Evolutionary conservation across 2,113 vertebrate species (phyloP).

Genomic region (Gymnorhina tibicen): DNA sequence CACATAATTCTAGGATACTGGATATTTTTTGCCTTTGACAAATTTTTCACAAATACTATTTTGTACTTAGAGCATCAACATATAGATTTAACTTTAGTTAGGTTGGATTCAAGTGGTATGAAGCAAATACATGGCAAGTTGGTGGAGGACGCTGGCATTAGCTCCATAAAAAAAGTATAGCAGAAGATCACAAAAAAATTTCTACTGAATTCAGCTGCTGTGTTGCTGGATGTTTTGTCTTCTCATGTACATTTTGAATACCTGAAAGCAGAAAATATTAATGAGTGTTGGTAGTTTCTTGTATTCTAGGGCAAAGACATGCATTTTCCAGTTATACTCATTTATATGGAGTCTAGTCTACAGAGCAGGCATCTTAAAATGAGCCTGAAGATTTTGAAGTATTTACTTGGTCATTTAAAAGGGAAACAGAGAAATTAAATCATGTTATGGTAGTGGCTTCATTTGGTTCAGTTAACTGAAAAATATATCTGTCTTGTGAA

Average conservation of each 20-base stretch:
- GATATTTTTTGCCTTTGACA: neutral
- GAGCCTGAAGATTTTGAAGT: neutral
- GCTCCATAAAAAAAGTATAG: neutral
- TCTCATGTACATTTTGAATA: neutral
- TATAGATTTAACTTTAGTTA: neutral
- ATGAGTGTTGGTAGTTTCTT: neutral
- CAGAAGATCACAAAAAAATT: neutral
- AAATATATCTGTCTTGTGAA: neutral
- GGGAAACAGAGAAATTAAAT: neutral
- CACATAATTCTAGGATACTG: neutral
- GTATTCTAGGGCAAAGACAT: neutral
- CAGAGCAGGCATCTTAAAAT: neutral
- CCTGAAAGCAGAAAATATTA: neutral
- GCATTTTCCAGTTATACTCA: neutral
- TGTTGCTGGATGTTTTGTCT: neutral
- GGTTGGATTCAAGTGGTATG: neutral
- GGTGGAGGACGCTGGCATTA: neutral
- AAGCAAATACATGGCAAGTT: neutral
- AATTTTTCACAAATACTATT: neutral
- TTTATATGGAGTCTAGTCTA: neutral
- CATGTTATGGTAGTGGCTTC: neutral
- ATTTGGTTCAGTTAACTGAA: neutral
- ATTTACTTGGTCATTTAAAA: neutral
- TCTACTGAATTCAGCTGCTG: neutral
- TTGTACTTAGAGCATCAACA: neutral